Evolutionary conservation across 2,888 invertebrate genomes (phyloP).

Genomic region (Cephus pygmeus): DNA sequence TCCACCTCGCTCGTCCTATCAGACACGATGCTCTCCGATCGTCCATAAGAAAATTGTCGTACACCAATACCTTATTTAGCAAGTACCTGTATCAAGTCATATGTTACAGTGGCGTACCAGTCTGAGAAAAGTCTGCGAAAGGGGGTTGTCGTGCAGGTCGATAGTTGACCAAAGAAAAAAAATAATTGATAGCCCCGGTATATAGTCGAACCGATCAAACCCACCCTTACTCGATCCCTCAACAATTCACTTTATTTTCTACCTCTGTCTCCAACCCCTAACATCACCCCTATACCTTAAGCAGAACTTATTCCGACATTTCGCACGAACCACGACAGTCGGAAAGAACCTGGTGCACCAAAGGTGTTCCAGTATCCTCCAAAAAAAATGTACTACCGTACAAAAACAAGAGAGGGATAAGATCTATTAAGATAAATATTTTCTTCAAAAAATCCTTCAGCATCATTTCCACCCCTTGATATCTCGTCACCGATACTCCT

Average conservation of each 20-base stretch:
- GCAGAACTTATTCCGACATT: neutral
- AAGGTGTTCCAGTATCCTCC: neutral
- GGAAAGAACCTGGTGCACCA: neutral
- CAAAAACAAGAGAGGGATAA: neutral
- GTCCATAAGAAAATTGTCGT: conserved; percentile 57
- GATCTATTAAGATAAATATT: neutral
- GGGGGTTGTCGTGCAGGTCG: conserved; percentile 15
- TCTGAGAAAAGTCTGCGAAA: neutral
- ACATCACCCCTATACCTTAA: neutral
- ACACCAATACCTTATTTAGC: conserved; percentile 52
- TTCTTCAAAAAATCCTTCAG: neutral
- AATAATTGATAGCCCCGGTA: conserved; percentile 28
- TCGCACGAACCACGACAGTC: neutral
- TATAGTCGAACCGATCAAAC: neutral
- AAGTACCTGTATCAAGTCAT: conserved; percentile 36
- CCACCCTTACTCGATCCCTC: neutral
- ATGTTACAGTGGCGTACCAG: conserved; percentile 2
- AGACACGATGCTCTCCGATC: conserved; percentile 2
- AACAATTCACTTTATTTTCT: neutral
- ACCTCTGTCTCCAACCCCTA: neutral
- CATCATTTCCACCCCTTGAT: neutral
- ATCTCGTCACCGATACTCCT: neutral
- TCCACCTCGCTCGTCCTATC: conserved; percentile 1
- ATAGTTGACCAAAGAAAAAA: conserved; percentile 30
- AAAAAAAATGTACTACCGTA: neutral